Percentiles rank a stretch among this genome's conserved stretches.
phyloP scores from a whole-genome alignment of 2,888 invertebrate species.

The Drepana falcataria region DNA sequence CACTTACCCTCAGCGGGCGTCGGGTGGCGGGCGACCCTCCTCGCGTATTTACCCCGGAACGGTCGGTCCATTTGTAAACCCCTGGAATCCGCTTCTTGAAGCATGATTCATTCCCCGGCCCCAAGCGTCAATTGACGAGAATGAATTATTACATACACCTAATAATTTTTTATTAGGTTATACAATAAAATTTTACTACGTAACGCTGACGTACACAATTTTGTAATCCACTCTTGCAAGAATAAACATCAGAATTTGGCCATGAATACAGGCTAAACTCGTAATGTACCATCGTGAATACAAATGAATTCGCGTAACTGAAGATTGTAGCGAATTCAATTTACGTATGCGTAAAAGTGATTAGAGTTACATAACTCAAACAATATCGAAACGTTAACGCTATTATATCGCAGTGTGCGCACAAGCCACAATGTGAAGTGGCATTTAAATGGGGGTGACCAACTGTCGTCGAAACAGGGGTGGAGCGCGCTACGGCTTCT shows the following conservation, averaged over 20 bases:
- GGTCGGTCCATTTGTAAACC: slow-evolving; percentile 73
- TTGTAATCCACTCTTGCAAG: background rate
- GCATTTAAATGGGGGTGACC: slow-evolving; percentile 76
- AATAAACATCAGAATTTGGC: background rate
- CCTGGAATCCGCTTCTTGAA: slow-evolving; percentile 75
- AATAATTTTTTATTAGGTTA: slow-evolving; percentile 26
- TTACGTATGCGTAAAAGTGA: slow-evolving; percentile 1
- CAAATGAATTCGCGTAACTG: background rate
- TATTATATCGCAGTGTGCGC: slow-evolving; percentile 62
- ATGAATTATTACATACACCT: slow-evolving; percentile 47
- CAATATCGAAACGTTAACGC: slow-evolving; percentile 57
- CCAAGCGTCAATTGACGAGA: slow-evolving; percentile 59
- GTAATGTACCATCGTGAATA: background rate
- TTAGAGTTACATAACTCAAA: slow-evolving; percentile 33
- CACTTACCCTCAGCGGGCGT: slow-evolving; percentile 72
- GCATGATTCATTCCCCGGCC: slow-evolving; percentile 73
- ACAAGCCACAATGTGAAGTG: slow-evolving; percentile 76
- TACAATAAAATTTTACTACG: slow-evolving; percentile 2
- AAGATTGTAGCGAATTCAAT: background rate
- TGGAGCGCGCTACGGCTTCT: slow-evolving; percentile 66
- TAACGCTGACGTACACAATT: slow-evolving; percentile 4
- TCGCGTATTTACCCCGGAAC: slow-evolving; percentile 75
- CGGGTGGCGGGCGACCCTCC: slow-evolving; percentile 66
- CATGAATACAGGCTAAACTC: background rate
- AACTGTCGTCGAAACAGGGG: slow-evolving; percentile 74